Percentiles rank a stretch among this genome's conserved stretches.
phyloP scores from a whole-genome alignment of 2,113 vertebrate genomes.

The Ovibos moschatus region DNA sequence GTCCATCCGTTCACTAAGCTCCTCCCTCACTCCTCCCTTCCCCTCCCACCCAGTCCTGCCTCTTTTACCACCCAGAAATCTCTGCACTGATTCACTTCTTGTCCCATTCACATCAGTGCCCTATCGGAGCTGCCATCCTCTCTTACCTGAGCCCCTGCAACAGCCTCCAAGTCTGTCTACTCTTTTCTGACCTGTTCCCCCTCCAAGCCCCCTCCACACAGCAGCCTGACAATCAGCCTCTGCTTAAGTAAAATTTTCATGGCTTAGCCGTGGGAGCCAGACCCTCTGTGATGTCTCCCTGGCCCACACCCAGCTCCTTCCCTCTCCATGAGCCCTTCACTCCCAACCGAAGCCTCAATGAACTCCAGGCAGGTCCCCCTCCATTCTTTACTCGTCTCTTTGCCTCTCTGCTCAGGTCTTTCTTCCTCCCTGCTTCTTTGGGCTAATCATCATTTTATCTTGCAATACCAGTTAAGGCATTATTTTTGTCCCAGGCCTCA shows the following conservation, averaged over 20 bases:
- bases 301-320: rapidly evolving
- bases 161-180: background rate
- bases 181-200: background rate
- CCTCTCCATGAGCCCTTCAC: background rate
- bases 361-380: background rate
- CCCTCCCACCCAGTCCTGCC: background rate
- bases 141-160: background rate
- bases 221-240: background rate
- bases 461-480: background rate
- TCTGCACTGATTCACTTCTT: background rate
- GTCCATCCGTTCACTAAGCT: background rate
- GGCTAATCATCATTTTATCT: background rate
- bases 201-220: background rate
- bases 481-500: background rate
- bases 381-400: background rate
- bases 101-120: rapidly evolving
- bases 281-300: background rate
- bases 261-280: background rate
- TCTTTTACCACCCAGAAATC: background rate
- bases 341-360: background rate
- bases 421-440: background rate
- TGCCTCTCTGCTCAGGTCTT: background rate
- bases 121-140: background rate
- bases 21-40: background rate
- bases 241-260: background rate